Percentiles rank a stretch among this genome's conserved stretches.
Conservation (phyloP, 2,888 invertebrate species). For the Microplitis deprimator region DNA sequence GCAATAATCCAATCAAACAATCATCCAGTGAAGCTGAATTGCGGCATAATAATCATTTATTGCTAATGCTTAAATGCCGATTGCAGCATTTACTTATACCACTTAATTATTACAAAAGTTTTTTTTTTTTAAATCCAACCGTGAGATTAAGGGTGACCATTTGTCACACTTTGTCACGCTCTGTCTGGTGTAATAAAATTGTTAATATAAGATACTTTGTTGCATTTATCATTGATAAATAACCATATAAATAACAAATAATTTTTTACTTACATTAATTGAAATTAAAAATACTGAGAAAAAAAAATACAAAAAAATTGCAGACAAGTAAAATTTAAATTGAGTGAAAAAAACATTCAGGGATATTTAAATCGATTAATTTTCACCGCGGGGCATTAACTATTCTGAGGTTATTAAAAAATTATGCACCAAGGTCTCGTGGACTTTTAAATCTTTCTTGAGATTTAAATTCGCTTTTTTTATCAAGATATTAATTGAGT, state of each 20-base stretch:
- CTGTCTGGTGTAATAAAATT: background rate
- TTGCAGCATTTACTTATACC: slow-evolving; percentile 59
- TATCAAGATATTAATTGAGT: background rate
- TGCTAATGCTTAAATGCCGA: slow-evolving; percentile 63
- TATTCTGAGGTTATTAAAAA: slow-evolving; percentile 1
- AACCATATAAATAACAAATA: background rate
- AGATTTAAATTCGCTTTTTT: background rate
- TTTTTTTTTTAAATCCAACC: background rate
- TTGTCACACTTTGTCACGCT: slow-evolving; percentile 55
- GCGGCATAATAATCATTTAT: slow-evolving; percentile 67
- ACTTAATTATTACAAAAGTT: slow-evolving; percentile 61
- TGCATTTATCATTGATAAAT: background rate
- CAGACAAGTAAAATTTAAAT: background rate
- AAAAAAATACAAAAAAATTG: background rate
- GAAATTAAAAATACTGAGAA: too few species aligned
- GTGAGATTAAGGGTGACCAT: slow-evolving; percentile 52
- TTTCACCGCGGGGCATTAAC: background rate
- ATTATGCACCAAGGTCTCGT: background rate
- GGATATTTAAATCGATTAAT: background rate
- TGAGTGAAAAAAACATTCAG: background rate
- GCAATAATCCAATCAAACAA: slow-evolving; percentile 48
- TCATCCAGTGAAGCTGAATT: slow-evolving; percentile 57
- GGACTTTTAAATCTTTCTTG: background rate
- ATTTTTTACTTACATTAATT: too few species aligned
- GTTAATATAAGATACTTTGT: slow-evolving; percentile 8